Evolutionary conservation across 2,113 vertebrate genomes (phyloP).

Genomic region (human): DNA sequence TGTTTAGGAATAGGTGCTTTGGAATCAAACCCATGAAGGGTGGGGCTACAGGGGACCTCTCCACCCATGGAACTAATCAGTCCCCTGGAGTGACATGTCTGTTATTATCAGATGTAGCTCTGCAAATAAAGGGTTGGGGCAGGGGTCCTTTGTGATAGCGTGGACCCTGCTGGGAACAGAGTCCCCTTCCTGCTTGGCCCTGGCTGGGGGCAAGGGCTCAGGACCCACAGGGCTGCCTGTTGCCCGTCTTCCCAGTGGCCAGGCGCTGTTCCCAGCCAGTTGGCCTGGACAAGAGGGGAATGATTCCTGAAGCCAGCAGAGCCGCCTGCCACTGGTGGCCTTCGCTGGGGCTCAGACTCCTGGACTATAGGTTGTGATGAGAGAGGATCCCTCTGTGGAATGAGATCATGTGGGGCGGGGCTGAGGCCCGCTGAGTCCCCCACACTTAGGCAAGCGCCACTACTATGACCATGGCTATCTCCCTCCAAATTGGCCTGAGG

Average conservation of each 20-base stretch:
- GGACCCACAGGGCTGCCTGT: neutral
- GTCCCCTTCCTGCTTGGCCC: neutral
- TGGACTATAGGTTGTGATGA: rapidly evolving
- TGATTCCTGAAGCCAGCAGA: neutral
- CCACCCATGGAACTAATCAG: neutral
- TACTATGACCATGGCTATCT: rapidly evolving
- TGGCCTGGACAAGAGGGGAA: too few relatives aligned
- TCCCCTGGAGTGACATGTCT: neutral
- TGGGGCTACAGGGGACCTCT: neutral
- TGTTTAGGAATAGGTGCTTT: neutral
- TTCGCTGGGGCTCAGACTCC: neutral
- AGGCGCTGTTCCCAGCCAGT: neutral
- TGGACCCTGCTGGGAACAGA: neutral
- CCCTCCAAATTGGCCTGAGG: neutral
- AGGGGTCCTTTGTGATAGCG: neutral
- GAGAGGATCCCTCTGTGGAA: too few relatives aligned
- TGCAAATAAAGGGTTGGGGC: neutral
- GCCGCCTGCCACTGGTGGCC: neutral
- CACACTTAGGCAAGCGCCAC: rapidly evolving
- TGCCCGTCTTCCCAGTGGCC: neutral
- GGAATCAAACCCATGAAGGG: too few relatives aligned
- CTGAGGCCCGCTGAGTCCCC: rapidly evolving
- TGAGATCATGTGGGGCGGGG: rapidly evolving
- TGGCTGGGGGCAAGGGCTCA: neutral
- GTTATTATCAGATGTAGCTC: neutral